Evolutionary conservation across 2,888 invertebrate species (phyloP).

Genomic region (Pycnomerus fuliginosus): DNA sequence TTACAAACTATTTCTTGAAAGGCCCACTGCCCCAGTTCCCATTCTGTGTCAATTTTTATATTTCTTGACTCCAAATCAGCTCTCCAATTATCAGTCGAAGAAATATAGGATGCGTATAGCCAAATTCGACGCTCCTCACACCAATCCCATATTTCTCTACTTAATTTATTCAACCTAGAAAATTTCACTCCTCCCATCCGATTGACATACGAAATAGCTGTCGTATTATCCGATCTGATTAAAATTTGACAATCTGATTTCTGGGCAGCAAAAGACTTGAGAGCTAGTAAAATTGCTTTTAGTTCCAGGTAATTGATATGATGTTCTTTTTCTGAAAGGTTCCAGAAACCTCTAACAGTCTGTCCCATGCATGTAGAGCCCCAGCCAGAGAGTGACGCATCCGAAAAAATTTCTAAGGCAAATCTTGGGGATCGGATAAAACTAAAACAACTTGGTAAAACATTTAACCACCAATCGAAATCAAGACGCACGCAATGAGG

Average conservation of each 20-base stretch:
- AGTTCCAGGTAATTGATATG: slow-evolving; percentile 12
- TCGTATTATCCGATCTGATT: slow-evolving; percentile 33
- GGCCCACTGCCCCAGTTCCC: slow-evolving; percentile 6
- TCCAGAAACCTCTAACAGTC: slow-evolving; percentile 1
- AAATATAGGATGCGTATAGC: neutral
- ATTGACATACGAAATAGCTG: slow-evolving; percentile 32
- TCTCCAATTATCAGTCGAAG: neutral
- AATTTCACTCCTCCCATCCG: slow-evolving; percentile 12
- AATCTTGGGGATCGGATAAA: neutral
- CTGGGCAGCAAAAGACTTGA: slow-evolving; percentile 7
- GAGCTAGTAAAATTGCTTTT: slow-evolving; percentile 2
- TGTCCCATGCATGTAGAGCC: slow-evolving; percentile 1
- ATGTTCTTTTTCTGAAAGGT: neutral
- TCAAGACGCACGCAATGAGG: neutral
- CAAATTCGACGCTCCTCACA: neutral
- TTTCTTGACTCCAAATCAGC: slow-evolving; percentile 6
- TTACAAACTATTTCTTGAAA: neutral
- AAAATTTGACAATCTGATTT: slow-evolving; percentile 19
- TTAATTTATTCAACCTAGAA: neutral
- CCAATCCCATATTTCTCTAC: neutral
- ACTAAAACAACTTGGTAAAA: neutral
- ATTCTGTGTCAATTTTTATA: slow-evolving; percentile 17
- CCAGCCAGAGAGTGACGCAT: slow-evolving; percentile 7
- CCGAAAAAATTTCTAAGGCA: slow-evolving; percentile 6
- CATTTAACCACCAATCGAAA: slow-evolving; percentile 3